These are phyloP conservation scores for Eira barbara DNA, from an alignment of 2,113 vertebrate genomes.

Conservation along the genomic window DNA sequence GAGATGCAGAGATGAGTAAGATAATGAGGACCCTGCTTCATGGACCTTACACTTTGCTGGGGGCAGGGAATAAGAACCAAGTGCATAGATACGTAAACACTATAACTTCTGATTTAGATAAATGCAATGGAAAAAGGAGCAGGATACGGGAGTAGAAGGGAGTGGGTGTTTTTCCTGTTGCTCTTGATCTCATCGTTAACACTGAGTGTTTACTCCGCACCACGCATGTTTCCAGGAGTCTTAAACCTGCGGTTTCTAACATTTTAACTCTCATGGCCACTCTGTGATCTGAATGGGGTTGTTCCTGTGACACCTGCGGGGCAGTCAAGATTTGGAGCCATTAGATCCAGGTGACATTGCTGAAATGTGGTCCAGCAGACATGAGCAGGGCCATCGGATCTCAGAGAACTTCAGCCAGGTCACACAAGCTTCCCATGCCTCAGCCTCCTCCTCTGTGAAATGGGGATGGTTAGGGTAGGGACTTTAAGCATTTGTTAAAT, in stretches of 20 bases:
- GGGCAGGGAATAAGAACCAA: neutral
- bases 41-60: neutral
- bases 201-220: neutral
- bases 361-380: neutral
- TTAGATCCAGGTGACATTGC: neutral
- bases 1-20: neutral
- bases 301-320: neutral
- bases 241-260: neutral
- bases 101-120: neutral
- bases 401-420: neutral
- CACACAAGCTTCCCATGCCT: neutral
- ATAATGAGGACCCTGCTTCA: neutral
- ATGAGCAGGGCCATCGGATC: neutral
- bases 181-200: neutral
- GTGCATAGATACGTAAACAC: neutral
- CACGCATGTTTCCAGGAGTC: neutral
- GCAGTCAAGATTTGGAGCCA: neutral
- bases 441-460: neutral
- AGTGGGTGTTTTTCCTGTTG: accelerated
- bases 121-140: neutral
- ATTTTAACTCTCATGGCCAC: neutral
- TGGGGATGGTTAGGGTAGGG: neutral
- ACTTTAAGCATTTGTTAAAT: neutral
- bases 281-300: neutral
- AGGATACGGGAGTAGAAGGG: accelerated